Conservation (phyloP, 2,113 vertebrate species). For the Labeo rohita region DNA sequence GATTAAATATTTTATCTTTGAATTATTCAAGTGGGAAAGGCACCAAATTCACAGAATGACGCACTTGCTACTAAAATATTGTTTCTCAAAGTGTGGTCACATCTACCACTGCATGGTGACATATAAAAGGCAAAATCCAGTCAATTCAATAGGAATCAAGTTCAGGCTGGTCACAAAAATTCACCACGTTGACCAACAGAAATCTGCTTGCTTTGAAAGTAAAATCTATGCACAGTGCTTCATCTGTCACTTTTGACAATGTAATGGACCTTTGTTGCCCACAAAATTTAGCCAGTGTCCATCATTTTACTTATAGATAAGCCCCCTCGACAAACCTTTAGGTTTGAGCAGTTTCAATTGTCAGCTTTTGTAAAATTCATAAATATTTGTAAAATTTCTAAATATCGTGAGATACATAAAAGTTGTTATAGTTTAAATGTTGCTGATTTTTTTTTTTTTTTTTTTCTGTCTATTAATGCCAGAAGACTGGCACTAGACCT, state of each 20-base stretch:
- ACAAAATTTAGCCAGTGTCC: too few species aligned
- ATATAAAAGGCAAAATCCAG: too few species aligned
- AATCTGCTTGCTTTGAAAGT: not conserved
- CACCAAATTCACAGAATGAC: too few species aligned
- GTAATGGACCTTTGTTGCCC: too few species aligned
- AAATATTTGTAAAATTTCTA: not conserved
- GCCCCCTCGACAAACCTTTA: not conserved
- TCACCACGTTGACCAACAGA: too few species aligned
- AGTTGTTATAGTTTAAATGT: not conserved
- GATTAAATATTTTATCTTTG: too few species aligned
- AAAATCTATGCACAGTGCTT: not conserved
- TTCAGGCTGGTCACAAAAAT: too few species aligned
- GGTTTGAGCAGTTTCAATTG: not conserved
- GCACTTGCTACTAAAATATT: not conserved
- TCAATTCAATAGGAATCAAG: too few species aligned
- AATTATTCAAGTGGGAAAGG: too few species aligned
- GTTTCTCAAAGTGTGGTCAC: not conserved
- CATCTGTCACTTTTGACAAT: too few species aligned
- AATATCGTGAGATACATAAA: not conserved
- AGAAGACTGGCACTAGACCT: not conserved
- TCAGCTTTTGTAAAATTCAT: not conserved
- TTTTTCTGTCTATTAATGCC: not conserved
- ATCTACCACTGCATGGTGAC: too few species aligned
- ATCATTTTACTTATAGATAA: not conserved
- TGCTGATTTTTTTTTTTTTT: too few species aligned